Percentiles rank a stretch among this genome's conserved stretches.
Conservation (phyloP, 1,140 invertebrate species). For the Heliconius hermathena region DNA sequence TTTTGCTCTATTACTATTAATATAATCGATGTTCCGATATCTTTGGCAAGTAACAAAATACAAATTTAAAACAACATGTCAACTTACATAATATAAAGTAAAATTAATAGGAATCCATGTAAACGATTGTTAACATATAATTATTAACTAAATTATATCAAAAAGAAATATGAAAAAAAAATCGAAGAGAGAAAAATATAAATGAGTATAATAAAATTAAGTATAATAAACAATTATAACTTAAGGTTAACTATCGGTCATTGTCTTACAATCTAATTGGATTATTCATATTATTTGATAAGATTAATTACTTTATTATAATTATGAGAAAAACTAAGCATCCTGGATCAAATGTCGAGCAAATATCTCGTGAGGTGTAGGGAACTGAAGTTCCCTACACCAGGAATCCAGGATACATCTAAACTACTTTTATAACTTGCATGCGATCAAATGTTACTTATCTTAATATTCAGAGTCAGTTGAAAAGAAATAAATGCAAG, state of each 20-base stretch:
- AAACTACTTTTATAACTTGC: background rate
- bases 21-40: constrained; percentile 4
- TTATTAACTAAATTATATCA: background rate
- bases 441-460: constrained; percentile 1
- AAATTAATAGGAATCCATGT: constrained; percentile 23
- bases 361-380: background rate
- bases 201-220: constrained; percentile 6
- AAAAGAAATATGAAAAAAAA: background rate
- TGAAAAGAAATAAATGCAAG: background rate
- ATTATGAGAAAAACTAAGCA: background rate
- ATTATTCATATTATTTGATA: background rate
- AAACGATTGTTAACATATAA: background rate
- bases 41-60: constrained; percentile 15
- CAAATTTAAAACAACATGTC: constrained; percentile 7
- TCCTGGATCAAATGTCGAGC: background rate
- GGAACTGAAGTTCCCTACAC: too few species aligned
- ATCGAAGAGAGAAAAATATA: background rate
- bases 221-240: background rate
- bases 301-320: background rate
- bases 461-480: background rate
- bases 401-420: background rate
- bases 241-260: background rate
- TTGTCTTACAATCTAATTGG: background rate
- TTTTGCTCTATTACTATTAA: background rate
- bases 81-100: constrained; percentile 12